Evolutionary conservation across 1,140 invertebrate genomes (phyloP), one percentile per base, ranked within the genome.

Genomic region (Drosophila simulans): DNA sequence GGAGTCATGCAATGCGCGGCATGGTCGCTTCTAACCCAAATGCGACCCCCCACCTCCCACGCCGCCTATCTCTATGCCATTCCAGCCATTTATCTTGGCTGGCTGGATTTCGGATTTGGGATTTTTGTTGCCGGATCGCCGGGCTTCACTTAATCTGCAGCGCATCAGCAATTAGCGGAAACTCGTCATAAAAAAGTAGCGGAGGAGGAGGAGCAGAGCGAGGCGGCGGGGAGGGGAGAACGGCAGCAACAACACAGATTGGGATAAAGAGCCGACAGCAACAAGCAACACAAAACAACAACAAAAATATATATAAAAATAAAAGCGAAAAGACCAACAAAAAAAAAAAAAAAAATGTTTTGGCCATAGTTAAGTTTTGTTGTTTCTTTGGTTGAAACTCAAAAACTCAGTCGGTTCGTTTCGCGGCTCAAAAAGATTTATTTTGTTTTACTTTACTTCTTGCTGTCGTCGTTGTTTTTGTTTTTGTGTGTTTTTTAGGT

Each of bases 101-200:
- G 7, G 31, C 58, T 64, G 17, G 35, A 63, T 49, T 56, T 60
- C 4, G 13, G 35, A 62, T 42, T 55, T 59, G 3, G 17, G 35
- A 62, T 40, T 39, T 59, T 5, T 64, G 76, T 48, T 59, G 55
- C 42, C 73, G 78, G 48, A 35, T 54, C 17, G 35, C 13, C 63
- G 76, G 52, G 60, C 64, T 76, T 88, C 58, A 71, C 73, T 88
- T 86, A 89, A 88, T 88, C 83, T 88, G 84, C 84, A 88, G 84
- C 79, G 84, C 84, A 88, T 88, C 83, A 88, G 83, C 83, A 88
- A 88, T 88, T 88, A 88, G 83, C 83, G 83, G 83, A 88, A 88
- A 89, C 83, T 88, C 83, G 80, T 88, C 83, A 88, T 88, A 88
- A 88, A 88, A 86, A 72, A 63, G 20, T 74, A 57, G 64, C 43